Conservation (phyloP, 2,888 invertebrate species). For the Leucophora obtusa region DNA sequence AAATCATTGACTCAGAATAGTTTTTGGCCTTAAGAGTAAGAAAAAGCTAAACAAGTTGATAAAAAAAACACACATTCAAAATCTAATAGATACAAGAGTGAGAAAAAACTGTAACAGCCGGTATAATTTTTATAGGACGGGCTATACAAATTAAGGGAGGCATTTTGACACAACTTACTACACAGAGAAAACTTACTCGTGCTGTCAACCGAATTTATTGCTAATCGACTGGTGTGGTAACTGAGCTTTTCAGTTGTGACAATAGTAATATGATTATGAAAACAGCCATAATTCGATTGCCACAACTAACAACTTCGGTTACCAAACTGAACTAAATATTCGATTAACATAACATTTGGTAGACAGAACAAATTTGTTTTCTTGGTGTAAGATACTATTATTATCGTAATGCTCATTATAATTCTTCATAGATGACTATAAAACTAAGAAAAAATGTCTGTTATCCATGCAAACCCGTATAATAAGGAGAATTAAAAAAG, state of each 20-base stretch:
- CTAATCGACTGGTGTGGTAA: too few relatives aligned
- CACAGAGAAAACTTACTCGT: too few relatives aligned
- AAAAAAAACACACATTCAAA: neutral
- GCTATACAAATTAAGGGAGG: conserved; percentile 34
- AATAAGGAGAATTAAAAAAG: conserved; percentile 29
- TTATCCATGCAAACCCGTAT: conserved; percentile 40
- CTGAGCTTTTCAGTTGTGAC: too few relatives aligned
- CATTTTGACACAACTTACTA: neutral
- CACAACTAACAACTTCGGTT: too few relatives aligned
- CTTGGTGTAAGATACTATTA: too few relatives aligned
- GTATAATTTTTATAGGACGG: conserved; percentile 52
- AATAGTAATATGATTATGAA: too few relatives aligned
- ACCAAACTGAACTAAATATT: too few relatives aligned
- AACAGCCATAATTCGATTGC: too few relatives aligned
- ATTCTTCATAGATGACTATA: conserved; percentile 9
- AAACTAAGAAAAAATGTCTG: neutral
- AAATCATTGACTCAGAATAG: conserved; percentile 2
- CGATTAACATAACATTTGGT: too few relatives aligned
- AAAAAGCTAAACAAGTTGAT: neutral
- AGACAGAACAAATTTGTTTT: too few relatives aligned
- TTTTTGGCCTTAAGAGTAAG: conserved; percentile 31
- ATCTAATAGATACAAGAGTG: conserved; percentile 19
- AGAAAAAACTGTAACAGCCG: conserved; percentile 39
- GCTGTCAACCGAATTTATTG: too few relatives aligned
- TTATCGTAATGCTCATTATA: conserved; percentile 29